phyloP scores from a whole-genome alignment of 2,888 invertebrate species.

The Agrochola lota region DNA sequence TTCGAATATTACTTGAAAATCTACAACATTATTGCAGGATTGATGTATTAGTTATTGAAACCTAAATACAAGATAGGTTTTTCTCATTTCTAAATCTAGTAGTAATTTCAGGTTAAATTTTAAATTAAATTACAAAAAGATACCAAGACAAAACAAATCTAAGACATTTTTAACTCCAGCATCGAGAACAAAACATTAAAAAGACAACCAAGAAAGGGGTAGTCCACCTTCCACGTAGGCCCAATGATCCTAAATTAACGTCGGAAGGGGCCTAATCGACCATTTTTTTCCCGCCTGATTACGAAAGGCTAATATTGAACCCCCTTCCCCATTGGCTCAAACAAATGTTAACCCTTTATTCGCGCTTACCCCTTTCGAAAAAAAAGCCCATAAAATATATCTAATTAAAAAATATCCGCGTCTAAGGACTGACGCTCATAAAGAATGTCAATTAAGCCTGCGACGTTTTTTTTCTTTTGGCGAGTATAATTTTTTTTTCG shows the following conservation, averaged over 20 bases:
- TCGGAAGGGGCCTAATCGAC: slow-evolving; percentile 87
- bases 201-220: slow-evolving; percentile 75
- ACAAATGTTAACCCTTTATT: slow-evolving; percentile 90
- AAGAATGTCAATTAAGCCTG: slow-evolving; percentile 90
- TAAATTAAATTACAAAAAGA: slow-evolving; percentile 2
- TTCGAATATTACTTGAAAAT: neutral
- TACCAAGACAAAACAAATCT: slow-evolving; percentile 47
- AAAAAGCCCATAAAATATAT: slow-evolving; percentile 91
- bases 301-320: slow-evolving; percentile 90
- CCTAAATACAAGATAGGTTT: neutral
- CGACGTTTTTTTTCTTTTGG: slow-evolving; percentile 85
- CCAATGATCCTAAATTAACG: slow-evolving; percentile 90
- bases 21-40: neutral
- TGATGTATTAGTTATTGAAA: neutral
- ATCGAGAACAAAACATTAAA: slow-evolving; percentile 79
- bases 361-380: slow-evolving; percentile 87
- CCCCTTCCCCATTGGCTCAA: slow-evolving; percentile 85
- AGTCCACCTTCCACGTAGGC: slow-evolving; percentile 79
- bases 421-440: slow-evolving; percentile 90
- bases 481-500: slow-evolving; percentile 79
- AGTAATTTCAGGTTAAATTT: neutral
- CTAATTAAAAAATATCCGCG: slow-evolving; percentile 91
- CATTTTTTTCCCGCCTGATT: slow-evolving; percentile 90
- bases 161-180: slow-evolving; percentile 75
- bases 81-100: neutral